Conservation (phyloP, 2,113 vertebrate genomes). For the Percina caprodes region DNA sequence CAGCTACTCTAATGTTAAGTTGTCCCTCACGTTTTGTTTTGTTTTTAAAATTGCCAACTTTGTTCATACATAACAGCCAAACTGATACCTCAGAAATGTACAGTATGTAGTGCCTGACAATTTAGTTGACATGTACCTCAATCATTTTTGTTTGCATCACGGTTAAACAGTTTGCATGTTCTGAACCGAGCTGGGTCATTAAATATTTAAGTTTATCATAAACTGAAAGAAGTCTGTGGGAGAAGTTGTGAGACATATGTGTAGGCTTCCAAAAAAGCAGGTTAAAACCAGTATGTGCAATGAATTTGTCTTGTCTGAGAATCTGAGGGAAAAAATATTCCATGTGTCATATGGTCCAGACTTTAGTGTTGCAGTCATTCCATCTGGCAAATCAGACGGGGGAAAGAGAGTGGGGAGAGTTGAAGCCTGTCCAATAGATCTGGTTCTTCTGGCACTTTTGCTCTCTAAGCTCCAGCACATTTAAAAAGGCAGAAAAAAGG, state of each 20-base stretch:
- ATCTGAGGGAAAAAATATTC: slow-evolving; percentile 26
- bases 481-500: slow-evolving; percentile 14
- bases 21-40: neutral
- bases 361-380: slow-evolving; percentile 30
- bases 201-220: neutral
- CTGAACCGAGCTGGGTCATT: neutral
- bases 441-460: slow-evolving; percentile 2
- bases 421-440: slow-evolving; percentile 41
- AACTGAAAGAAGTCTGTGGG: neutral
- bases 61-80: neutral
- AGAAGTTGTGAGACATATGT: neutral
- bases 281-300: slow-evolving; percentile 8
- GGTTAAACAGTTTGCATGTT: neutral
- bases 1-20: neutral
- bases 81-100: neutral
- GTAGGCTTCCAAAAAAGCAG: neutral
- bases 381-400: slow-evolving; percentile 39
- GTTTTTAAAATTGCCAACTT: neutral
- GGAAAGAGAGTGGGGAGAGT: neutral
- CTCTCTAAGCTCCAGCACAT: slow-evolving; percentile 5
- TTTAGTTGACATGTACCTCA: slow-evolving; percentile 6
- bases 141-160: slow-evolving; percentile 1
- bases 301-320: slow-evolving; percentile 19
- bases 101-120: neutral
- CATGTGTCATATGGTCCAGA: slow-evolving; percentile 35